These are phyloP conservation scores for Pseudobourletiella spinata DNA, from an alignment of 1,140 invertebrate species.

Conservation along the genomic window DNA sequence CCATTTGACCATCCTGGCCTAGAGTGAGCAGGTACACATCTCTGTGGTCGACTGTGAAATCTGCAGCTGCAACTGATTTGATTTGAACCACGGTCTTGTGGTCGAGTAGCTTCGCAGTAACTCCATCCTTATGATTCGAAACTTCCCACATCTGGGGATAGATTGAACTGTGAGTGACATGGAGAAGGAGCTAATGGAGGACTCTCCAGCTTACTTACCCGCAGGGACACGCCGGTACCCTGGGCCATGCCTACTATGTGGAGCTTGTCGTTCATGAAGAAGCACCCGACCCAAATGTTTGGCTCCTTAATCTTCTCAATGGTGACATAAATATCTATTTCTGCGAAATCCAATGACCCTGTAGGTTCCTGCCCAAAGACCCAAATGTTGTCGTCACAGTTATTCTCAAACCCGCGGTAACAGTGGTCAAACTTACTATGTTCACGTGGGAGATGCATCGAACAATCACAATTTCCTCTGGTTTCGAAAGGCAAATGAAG, in stretches of 20 bases:
- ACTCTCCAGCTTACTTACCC: too few species aligned
- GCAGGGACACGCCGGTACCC: constrained; percentile 14
- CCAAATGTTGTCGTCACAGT: background rate
- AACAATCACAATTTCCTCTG: constrained; percentile 13
- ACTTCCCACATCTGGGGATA: constrained; percentile 27
- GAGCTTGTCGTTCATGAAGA: constrained; percentile 3
- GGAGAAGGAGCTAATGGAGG: too few species aligned
- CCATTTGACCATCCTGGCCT: constrained; percentile 9
- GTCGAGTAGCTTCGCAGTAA: constrained; percentile 4
- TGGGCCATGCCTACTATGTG: constrained; percentile 10
- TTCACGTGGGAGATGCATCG: background rate
- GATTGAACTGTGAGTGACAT: too few species aligned
- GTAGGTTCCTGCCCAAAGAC: constrained; percentile 5
- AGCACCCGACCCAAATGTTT: constrained; percentile 4
- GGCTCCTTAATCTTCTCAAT: constrained; percentile 17
- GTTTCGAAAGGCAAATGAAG: constrained; percentile 13
- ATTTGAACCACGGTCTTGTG: constrained; percentile 12
- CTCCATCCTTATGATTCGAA: background rate
- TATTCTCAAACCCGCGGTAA: background rate
- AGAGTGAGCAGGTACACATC: constrained; percentile 1
- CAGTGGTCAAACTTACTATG: background rate
- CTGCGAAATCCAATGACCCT: constrained; percentile 9
- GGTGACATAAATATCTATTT: background rate
- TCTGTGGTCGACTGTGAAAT: constrained; percentile 1
- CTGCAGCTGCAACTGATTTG: constrained; percentile 14